Evolutionary conservation across 2,797 vertebrate species (phyloP).

Genomic region (Etheostoma perlongum): DNA sequence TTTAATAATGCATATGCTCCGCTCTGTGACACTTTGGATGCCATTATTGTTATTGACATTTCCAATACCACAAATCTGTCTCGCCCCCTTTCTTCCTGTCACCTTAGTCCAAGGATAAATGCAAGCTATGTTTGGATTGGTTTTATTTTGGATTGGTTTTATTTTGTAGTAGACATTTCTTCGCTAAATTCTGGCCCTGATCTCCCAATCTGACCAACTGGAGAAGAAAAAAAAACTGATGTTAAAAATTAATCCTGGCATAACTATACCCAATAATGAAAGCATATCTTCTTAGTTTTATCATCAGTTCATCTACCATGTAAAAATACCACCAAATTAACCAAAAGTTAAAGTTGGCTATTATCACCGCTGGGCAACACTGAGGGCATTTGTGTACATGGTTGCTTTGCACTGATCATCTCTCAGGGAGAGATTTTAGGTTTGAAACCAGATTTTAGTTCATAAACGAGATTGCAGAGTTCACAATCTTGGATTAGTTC

Average conservation of each 20-base stretch:
- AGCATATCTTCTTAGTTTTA: background rate
- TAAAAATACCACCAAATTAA: constrained; percentile 11
- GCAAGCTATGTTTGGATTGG: background rate
- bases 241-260: background rate
- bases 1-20: background rate
- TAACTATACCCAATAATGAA: background rate
- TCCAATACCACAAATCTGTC: background rate
- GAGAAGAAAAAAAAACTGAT: background rate
- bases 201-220: background rate
- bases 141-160: background rate
- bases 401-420: constrained; percentile 48
- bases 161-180: too few relatives aligned
- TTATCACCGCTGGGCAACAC: background rate
- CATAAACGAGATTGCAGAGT: constrained; percentile 52
- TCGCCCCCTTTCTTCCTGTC: background rate
- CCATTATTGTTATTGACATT: background rate
- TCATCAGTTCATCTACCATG: background rate
- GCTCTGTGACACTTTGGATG: background rate
- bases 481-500: constrained; percentile 63
- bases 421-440: constrained; percentile 44
- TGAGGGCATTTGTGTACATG: constrained; percentile 1
- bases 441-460: constrained; percentile 55
- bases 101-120: background rate
- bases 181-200: background rate
- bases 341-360: background rate